These are phyloP conservation scores for Atta texana DNA, from an alignment of 1,140 invertebrate species.

Conservation along the genomic window DNA sequence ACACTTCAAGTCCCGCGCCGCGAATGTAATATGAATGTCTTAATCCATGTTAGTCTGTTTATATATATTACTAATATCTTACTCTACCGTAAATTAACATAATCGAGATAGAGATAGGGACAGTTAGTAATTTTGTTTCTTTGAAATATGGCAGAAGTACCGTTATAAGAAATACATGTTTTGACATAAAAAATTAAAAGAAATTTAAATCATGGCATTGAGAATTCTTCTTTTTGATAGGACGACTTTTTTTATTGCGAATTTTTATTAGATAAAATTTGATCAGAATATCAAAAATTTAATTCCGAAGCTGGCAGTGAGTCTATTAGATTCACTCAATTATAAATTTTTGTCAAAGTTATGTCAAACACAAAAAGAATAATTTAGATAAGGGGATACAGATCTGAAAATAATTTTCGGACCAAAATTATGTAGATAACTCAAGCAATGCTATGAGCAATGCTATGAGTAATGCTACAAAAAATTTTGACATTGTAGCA, in stretches of 20 bases:
- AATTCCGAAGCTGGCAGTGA: too few relatives aligned
- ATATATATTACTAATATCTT: neutral
- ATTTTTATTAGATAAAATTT: neutral
- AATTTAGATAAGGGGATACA: too few relatives aligned
- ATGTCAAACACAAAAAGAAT: too few relatives aligned
- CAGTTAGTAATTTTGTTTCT: neutral
- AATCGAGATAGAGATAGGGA: neutral
- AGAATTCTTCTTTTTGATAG: neutral
- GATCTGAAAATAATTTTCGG: too few relatives aligned
- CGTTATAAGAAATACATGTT: neutral
- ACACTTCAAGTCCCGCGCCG: neutral
- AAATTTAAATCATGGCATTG: neutral
- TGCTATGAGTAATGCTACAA: too few relatives aligned
- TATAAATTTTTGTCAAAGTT: too few relatives aligned
- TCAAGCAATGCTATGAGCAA: too few relatives aligned
- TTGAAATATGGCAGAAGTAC: neutral
- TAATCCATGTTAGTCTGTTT: neutral
- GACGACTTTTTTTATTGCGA: neutral
- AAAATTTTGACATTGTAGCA: too few relatives aligned
- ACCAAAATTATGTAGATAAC: too few relatives aligned
- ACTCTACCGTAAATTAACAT: neutral
- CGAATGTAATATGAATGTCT: slow-evolving; percentile 24
- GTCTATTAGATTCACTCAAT: too few relatives aligned
- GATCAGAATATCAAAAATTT: neutral
- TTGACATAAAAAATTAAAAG: neutral